Evolutionary conservation across 2,888 invertebrate species (phyloP).

Genomic region (Drosophila robusta): DNA sequence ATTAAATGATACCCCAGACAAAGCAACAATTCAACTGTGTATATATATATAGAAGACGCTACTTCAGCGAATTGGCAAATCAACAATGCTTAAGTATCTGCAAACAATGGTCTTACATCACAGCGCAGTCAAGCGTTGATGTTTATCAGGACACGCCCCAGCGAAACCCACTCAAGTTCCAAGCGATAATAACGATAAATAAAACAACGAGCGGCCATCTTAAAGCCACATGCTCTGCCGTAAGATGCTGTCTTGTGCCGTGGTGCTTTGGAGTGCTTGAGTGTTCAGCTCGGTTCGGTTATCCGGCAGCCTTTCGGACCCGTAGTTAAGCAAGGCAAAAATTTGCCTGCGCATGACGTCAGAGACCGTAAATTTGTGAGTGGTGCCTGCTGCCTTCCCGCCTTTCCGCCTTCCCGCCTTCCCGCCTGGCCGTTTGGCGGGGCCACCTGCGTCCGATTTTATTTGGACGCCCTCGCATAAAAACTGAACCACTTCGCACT

Average conservation of each 20-base stretch:
- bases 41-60: conserved; percentile 7
- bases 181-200: conserved; percentile 66
- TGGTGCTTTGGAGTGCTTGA: background rate
- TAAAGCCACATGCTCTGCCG: conserved; percentile 34
- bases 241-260: background rate
- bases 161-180: conserved; percentile 51
- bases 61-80: conserved; percentile 34
- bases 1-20: conserved; percentile 17
- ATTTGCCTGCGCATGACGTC: conserved; percentile 70
- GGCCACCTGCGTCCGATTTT: conserved; percentile 54
- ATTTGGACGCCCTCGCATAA: conserved; percentile 37
- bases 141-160: conserved; percentile 59
- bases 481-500: conserved; percentile 41
- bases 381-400: conserved; percentile 5
- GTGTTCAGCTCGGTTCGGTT: background rate
- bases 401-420: too few species aligned
- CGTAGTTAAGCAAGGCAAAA: conserved; percentile 58
- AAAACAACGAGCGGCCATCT: conserved; percentile 44
- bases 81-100: conserved; percentile 48
- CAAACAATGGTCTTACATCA: conserved; percentile 60
- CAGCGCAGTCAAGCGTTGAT: conserved; percentile 27
- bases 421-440: conserved; percentile 8
- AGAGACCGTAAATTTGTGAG: conserved; percentile 39
- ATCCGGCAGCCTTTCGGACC: conserved; percentile 21
- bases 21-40: conserved; percentile 26